These are phyloP conservation scores for Nycticryphes semicollaris DNA, from an alignment of 2,113 vertebrate species.

Conservation along the genomic window DNA sequence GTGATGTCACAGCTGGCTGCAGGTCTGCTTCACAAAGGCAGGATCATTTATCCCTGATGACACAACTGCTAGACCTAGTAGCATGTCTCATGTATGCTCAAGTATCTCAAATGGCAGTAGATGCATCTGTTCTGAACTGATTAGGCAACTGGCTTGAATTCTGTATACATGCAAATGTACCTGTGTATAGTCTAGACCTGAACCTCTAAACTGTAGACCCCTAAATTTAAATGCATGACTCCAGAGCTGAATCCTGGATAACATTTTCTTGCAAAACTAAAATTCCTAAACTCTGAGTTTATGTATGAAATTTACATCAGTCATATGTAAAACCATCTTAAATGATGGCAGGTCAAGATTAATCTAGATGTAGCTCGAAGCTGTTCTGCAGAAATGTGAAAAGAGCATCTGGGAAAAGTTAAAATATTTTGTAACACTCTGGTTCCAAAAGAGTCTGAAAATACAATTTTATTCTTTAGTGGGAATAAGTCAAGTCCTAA, in stretches of 20 bases:
- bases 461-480: slow-evolving; percentile 10
- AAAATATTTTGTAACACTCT: neutral
- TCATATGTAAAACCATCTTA: neutral
- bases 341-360: neutral
- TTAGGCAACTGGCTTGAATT: neutral
- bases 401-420: neutral
- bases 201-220: neutral
- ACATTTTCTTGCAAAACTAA: neutral
- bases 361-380: neutral
- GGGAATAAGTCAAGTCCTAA: neutral
- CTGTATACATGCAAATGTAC: fast-evolving
- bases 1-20: neutral
- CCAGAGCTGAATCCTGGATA: neutral
- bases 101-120: neutral
- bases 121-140: neutral
- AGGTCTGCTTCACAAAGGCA: neutral
- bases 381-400: neutral
- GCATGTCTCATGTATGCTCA: neutral
- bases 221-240: neutral
- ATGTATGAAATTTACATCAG: neutral
- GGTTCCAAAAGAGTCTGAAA: neutral
- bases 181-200: neutral
- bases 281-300: neutral
- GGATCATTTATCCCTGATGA: neutral
- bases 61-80: neutral